Conservation (phyloP, 2,113 vertebrate genomes). For the Phalacrocorax brasilianus region DNA sequence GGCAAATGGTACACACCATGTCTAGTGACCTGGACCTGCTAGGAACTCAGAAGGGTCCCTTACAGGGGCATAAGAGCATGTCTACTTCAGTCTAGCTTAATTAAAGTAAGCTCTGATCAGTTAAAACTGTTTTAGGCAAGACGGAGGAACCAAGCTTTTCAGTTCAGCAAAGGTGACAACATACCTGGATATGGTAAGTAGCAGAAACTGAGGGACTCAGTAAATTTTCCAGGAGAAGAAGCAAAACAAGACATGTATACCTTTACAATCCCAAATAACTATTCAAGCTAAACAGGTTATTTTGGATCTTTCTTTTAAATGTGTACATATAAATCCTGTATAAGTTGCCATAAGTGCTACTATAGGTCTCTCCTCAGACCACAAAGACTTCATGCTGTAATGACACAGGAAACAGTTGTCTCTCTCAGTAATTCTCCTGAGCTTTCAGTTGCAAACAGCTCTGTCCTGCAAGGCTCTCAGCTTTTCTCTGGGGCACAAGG, state of each 20-base stretch:
- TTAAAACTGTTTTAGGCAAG: neutral
- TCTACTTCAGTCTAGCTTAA: neutral
- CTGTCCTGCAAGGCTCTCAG: neutral
- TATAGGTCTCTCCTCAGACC: neutral
- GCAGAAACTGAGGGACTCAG: neutral
- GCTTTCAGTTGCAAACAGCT: neutral
- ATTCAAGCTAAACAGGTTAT: neutral
- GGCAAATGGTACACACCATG: neutral
- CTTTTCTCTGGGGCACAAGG: neutral
- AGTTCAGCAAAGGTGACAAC: neutral
- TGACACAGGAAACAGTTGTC: neutral
- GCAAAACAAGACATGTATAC: neutral
- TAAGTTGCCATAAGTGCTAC: neutral
- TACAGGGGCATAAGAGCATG: fast-evolving
- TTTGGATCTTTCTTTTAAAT: neutral
- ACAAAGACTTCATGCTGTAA: neutral
- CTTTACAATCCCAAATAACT: neutral
- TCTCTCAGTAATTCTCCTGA: neutral
- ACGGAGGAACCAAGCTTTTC: neutral
- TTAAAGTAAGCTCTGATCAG: neutral
- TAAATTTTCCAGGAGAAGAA: neutral
- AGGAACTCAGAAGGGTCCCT: neutral
- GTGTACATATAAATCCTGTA: neutral
- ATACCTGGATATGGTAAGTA: neutral
- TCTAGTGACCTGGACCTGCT: neutral